A percentile compares a stretch with the other conserved stretches of the same genome.
Evolutionary conservation across 2,797 vertebrate genomes (phyloP).

Genomic region (Sebastes kiyomatsui): DNA sequence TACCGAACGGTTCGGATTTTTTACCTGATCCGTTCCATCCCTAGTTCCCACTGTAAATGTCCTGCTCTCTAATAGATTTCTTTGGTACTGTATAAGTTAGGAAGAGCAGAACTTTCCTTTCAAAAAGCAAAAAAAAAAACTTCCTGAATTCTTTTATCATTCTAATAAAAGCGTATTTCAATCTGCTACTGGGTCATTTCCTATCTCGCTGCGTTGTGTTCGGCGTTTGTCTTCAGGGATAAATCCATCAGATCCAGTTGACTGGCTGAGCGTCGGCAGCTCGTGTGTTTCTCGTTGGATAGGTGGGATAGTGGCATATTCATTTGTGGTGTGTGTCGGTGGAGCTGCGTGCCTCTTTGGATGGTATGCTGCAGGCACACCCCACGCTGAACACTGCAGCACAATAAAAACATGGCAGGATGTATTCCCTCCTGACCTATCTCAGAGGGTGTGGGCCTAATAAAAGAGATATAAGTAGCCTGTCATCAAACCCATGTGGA

Average conservation of each 20-base stretch:
- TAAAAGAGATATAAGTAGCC: constrained; percentile 71
- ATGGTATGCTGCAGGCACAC: constrained; percentile 22
- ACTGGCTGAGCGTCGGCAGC: constrained; percentile 18
- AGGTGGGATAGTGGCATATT: constrained; percentile 43
- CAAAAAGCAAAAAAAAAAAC: neutral
- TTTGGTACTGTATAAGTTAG: neutral
- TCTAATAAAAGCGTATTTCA: constrained; percentile 23
- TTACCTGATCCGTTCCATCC: too few relatives aligned
- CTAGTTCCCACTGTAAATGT: neutral
- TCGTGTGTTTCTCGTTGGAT: neutral
- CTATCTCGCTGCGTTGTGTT: constrained; percentile 24
- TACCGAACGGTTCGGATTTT: too few relatives aligned
- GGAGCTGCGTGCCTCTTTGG: neutral
- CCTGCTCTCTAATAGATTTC: neutral
- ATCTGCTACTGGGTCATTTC: constrained; percentile 38
- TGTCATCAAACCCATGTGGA: constrained; percentile 55
- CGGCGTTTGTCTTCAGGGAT: constrained; percentile 33
- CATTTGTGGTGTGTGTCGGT: constrained; percentile 32
- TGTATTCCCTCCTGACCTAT: constrained; percentile 49
- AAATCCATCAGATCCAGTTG: constrained; percentile 47
- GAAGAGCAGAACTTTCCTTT: neutral
- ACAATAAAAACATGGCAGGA: constrained; percentile 60
- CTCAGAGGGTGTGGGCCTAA: constrained; percentile 50
- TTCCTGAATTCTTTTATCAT: neutral
- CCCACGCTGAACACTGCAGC: constrained; percentile 16